Evolutionary conservation across 2,888 invertebrate genomes (phyloP), one percentile per base, ranked within the genome.

Genomic region (Netelia virgata): DNA sequence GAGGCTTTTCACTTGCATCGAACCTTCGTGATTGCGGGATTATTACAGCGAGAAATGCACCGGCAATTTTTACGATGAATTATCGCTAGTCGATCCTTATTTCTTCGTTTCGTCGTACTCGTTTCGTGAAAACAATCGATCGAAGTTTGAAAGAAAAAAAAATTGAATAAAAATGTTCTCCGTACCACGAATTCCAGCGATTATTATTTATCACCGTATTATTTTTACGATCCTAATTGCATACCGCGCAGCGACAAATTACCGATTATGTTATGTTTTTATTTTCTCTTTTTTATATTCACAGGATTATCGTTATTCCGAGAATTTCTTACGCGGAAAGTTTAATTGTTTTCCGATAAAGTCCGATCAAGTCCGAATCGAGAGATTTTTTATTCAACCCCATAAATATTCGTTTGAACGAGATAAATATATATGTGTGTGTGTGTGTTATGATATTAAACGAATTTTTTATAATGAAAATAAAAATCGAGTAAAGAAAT

Each of bases 151-250:
- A n/a, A n/a, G 16, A 61, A 61, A 61, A 66, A 20, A 69, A 59
- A 50, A 61, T 41, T 18, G n/a, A 18, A 36, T 18, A 77, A 77
- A 69, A 77, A 69, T 5, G 14, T 10, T 36, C 8, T 8, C 59
- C 61, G 77, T 28, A 18, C 47, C 3, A 8, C 36, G 59, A 69
- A 70, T 63, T 59, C 11, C 8, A 55, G 16, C 66, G 18, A 64
- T 76, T 59, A 68, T 47, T 61, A 23, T 61, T 61, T 61, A 69
- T 69, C 28, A 50, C 36, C 23, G 23, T 63, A n/a, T 1, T 63
- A 14, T 47, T 47, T 47, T 47, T 8, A 47, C 2, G 0, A 14
- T 3, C 47, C 11, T 47, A 47, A 47, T 47, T 47, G 14, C 14
- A 14, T 14, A 47, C 47, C 1, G 10, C 14, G 10, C 47, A 14